A percentile compares a stretch with the other conserved stretches of the same genome.
Conservation (phyloP, 2,888 invertebrate species). For the Caenorhabditis afra region DNA sequence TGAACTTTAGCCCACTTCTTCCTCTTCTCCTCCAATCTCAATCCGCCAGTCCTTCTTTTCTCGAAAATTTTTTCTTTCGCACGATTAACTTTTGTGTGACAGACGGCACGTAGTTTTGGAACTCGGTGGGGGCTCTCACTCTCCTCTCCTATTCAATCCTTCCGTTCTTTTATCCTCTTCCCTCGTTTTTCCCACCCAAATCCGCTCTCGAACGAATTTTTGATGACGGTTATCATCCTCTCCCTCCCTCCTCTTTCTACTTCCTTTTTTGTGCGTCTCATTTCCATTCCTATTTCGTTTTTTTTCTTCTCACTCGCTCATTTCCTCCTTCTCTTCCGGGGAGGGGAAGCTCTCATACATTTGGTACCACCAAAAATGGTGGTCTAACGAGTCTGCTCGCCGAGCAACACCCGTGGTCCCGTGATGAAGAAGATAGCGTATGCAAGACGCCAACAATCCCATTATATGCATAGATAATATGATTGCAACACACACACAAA, state of each 20-base stretch:
- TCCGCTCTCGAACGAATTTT: constrained; percentile 9
- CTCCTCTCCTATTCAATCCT: constrained; percentile 22
- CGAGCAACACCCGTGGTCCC: constrained; percentile 2
- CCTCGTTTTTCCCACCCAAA: constrained; percentile 25
- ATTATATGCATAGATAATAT: constrained; percentile 66
- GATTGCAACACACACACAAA: constrained; percentile 50
- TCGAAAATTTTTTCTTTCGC: constrained; percentile 38
- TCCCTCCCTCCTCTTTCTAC: constrained; percentile 23
- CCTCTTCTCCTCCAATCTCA: constrained; percentile 1
- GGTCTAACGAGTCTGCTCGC: constrained; percentile 34
- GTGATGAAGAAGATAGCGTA: constrained; percentile 43
- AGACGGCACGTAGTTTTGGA: constrained; percentile 7
- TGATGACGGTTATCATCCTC: constrained; percentile 13
- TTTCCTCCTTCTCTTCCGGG: too few species aligned
- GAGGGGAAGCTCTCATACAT: constrained; percentile 39
- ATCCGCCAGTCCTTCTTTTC: constrained; percentile 13
- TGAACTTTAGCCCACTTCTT: constrained; percentile 11
- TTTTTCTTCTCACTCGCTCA: too few species aligned
- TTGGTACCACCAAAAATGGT: constrained; percentile 10
- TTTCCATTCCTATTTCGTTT: background rate
- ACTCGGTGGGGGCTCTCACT: constrained; percentile 18
- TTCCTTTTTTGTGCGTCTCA: background rate
- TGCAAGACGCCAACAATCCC: constrained; percentile 61
- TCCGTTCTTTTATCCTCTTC: constrained; percentile 23
- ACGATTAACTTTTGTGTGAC: constrained; percentile 41